These are phyloP conservation scores for Paracentrotus lividus DNA, from an alignment of 53 echinoderm and acorn worm genomes.

Conservation along the genomic window DNA sequence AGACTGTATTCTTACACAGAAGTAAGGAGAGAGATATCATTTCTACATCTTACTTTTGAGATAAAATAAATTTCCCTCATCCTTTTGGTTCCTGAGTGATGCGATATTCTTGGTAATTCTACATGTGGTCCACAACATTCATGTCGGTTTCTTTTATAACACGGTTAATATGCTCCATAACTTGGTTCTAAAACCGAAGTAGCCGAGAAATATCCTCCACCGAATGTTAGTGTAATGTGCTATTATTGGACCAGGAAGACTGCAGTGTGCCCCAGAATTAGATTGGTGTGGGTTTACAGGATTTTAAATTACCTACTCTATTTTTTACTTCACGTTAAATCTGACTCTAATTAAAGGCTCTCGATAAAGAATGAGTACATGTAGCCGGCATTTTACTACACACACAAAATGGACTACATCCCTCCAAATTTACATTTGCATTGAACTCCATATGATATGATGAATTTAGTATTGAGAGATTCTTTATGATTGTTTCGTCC, in stretches of 20 bases:
- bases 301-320: background rate
- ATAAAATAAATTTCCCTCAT: conserved; percentile 28
- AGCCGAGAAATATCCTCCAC: background rate
- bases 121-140: conserved; percentile 15
- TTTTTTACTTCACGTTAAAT: background rate
- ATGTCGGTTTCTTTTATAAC: background rate
- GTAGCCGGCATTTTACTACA: background rate
- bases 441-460: background rate
- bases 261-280: background rate
- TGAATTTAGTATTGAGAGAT: background rate
- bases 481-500: background rate
- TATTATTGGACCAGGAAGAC: background rate
- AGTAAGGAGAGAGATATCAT: background rate
- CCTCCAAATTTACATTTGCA: background rate
- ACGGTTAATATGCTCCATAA: background rate
- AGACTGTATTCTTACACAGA: no score
- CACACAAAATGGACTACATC: background rate
- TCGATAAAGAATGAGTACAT: no score
- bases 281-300: background rate
- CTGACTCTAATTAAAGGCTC: background rate
- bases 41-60: background rate
- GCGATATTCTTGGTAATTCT: background rate
- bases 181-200: background rate
- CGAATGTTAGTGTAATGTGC: conserved; percentile 6
- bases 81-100: background rate